These are phyloP conservation scores for Ascaphus truei DNA, from an alignment of 2,113 vertebrate species.

Conservation along the genomic window DNA sequence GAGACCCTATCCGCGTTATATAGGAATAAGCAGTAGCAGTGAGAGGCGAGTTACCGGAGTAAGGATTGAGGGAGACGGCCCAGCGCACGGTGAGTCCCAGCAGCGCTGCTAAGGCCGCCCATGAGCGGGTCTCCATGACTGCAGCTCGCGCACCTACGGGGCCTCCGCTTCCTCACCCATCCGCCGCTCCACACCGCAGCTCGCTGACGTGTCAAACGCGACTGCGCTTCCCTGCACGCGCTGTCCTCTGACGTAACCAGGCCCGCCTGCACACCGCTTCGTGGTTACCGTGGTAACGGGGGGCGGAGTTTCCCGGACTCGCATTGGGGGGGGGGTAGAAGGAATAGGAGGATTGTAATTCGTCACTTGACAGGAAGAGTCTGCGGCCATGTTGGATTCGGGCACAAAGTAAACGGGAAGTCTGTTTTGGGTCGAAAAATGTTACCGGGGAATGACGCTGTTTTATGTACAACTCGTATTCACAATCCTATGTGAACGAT, in stretches of 20 bases:
- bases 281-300: not conserved
- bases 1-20: too few species aligned
- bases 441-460: too few species aligned
- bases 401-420: too few species aligned
- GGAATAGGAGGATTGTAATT: too few species aligned
- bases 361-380: too few species aligned
- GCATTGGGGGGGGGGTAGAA: too few species aligned
- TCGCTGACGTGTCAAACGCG: not conserved
- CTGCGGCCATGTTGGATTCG: too few species aligned
- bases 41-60: conserved; percentile 87
- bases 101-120: conserved; percentile 68
- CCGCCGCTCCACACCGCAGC: not conserved
- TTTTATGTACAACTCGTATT: too few species aligned
- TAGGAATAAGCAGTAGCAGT: too few species aligned
- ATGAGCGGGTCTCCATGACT: conserved; percentile 78
- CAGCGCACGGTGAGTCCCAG: conserved; percentile 79
- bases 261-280: not conserved
- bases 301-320: not conserved
- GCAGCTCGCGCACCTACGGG: not conserved
- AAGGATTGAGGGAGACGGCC: conserved; percentile 87
- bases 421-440: too few species aligned
- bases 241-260: not conserved
- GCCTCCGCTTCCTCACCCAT: not conserved
- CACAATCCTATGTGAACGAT: too few species aligned
- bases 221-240: not conserved